Evolutionary conservation across 1,140 invertebrate species (phyloP), one percentile per base, ranked within the genome.

Genomic region (Drosophila lini): DNA sequence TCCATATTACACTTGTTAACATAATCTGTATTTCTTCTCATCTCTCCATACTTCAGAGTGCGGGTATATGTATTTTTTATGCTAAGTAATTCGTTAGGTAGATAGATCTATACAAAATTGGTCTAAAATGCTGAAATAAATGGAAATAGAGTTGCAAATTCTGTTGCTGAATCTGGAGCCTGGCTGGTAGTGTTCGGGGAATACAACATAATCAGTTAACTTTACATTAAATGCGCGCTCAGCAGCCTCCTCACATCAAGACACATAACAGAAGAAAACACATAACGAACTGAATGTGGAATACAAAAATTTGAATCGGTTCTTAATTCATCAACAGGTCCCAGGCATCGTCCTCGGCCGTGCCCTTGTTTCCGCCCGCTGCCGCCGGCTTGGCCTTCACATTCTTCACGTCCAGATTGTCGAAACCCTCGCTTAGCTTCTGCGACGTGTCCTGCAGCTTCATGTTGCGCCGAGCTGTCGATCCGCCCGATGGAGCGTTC

Each of bases 301-400:
- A 50, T 47, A 67, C 28, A 38, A 74, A 80, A 32, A 59, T 63
- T 61, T 70, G 53, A 59, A 62, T 56, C 45, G 61, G 42, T 61
- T 57, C 28, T 41, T 93, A 94, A 84, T 94, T 93, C 90, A 94
- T 94, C 65, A 94, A 77, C 90, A 94, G 93, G 74, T 94, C 92
- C 94, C 94, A 94, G 41, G 93, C 94, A 80, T 94, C 94, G 40
- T 94, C 94, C 78, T 94, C 94, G 22, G 93, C 80, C 40, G 28
- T 90, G 9, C 73, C 85, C 92, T 94, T 40, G 81, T 91, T 78
- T 90, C 91, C 76, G 90, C 91, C 75, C 68, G 67, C 4, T 13
- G 44, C 44, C 25, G 55, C 11, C 16, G 68, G 78, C 11, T 91
- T 84, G 9, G 90, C 64, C 73, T 92, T 93, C 0, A 80, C 79